Evolutionary conservation across 2,113 vertebrate species (phyloP).

Genomic region (Pachycephala philippinensis): DNA sequence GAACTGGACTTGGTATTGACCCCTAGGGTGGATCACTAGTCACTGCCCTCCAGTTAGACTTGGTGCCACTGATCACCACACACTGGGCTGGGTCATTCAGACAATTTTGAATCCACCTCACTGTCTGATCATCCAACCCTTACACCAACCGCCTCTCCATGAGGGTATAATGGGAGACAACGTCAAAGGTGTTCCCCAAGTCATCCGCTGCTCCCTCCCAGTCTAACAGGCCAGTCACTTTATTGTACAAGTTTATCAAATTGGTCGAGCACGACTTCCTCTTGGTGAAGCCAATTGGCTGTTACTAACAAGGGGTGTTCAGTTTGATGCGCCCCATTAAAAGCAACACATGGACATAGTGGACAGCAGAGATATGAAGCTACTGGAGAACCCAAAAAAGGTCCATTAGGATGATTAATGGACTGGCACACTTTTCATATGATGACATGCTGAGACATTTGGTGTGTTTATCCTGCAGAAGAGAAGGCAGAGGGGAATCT

Average conservation of each 20-base stretch:
- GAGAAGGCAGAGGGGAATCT: neutral
- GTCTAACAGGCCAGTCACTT: neutral
- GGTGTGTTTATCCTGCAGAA: neutral
- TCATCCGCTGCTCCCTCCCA: neutral
- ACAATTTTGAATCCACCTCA: neutral
- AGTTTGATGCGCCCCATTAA: fast-evolving
- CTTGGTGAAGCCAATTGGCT: neutral
- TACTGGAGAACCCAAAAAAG: neutral
- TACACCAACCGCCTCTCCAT: neutral
- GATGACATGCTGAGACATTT: neutral
- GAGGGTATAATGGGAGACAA: neutral
- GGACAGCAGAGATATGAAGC: neutral
- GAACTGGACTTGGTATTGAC: neutral
- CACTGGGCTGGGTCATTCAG: neutral
- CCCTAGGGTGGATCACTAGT: no score
- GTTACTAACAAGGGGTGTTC: neutral
- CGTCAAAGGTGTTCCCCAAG: neutral
- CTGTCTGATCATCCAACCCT: neutral
- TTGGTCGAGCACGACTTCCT: neutral
- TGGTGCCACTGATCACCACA: neutral
- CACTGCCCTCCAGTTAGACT: neutral
- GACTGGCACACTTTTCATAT: neutral
- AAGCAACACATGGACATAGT: neutral
- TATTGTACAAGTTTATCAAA: neutral
- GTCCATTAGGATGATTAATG: no score